Conservation (phyloP, 2,888 invertebrate genomes). For the Standfussiana lucernea region DNA sequence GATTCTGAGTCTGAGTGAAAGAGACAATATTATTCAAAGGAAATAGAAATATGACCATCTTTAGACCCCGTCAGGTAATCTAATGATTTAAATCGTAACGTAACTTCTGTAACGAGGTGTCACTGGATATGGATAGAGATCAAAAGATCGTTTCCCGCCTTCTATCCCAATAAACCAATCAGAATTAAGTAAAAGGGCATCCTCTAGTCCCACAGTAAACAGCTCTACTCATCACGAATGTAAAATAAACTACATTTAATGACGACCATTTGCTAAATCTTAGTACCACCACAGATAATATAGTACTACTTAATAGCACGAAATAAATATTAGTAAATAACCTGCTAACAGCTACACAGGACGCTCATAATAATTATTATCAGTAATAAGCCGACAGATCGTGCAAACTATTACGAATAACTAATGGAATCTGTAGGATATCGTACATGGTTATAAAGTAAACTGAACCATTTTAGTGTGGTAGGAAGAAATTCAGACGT, state of each 20-base stretch:
- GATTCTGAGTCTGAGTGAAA: neutral
- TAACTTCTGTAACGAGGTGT: conserved; percentile 1
- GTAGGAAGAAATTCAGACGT: conserved; percentile 63
- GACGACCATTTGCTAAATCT: conserved; percentile 21
- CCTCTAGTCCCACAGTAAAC: conserved; percentile 44
- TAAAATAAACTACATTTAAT: conserved; percentile 48
- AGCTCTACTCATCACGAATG: conserved; percentile 29
- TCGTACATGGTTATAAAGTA: conserved; percentile 37
- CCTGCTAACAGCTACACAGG: conserved; percentile 23
- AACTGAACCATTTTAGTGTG: conserved; percentile 41
- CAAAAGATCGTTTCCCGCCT: conserved; percentile 8
- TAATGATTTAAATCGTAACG: neutral
- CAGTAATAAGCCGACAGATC: conserved; percentile 9
- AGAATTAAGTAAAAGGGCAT: conserved; percentile 39
- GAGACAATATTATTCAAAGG: neutral
- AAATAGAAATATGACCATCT: neutral
- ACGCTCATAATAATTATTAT: conserved; percentile 31
- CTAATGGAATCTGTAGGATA: conserved; percentile 37
- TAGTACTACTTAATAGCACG: neutral
- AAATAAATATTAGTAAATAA: conserved; percentile 30
- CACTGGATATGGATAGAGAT: neutral
- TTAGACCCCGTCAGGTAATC: neutral
- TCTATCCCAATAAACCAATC: conserved; percentile 18
- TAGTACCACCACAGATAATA: neutral
- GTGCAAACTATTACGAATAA: conserved; percentile 37